These are phyloP conservation scores for Glossophaga mutica DNA, from an alignment of 2,797 vertebrate species.

Conservation along the genomic window DNA sequence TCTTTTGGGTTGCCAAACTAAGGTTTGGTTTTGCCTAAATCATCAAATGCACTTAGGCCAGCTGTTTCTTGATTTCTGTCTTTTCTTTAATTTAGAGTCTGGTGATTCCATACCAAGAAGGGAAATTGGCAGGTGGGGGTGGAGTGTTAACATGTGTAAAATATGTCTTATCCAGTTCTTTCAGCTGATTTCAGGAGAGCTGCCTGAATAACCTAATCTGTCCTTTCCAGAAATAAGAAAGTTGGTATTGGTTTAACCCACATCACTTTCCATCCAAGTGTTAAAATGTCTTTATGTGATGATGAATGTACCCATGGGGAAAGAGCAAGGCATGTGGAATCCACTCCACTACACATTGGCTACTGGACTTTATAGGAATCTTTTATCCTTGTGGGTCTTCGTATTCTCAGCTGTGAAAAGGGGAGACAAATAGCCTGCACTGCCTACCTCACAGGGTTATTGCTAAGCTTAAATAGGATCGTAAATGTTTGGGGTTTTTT, in stretches of 20 bases:
- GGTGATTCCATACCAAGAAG: neutral
- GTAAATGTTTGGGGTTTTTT: neutral
- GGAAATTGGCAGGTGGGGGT: neutral
- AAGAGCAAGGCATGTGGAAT: neutral
- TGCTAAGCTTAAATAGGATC: neutral
- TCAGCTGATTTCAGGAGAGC: neutral
- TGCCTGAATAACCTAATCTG: neutral
- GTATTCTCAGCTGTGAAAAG: neutral
- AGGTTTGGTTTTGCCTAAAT: neutral
- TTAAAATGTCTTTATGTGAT: neutral
- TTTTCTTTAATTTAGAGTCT: neutral
- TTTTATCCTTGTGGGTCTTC: neutral
- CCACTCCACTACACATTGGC: neutral
- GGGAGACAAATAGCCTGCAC: neutral
- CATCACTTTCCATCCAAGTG: neutral
- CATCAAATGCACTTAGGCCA: neutral
- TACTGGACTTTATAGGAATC: neutral
- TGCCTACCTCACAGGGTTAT: neutral
- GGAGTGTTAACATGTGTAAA: neutral
- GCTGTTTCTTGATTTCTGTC: neutral
- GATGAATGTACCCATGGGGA: neutral
- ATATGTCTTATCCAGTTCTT: neutral
- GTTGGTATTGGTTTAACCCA: neutral
- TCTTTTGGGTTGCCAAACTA: neutral
- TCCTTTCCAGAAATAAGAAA: neutral